phyloP scores from a whole-genome alignment of 2,113 vertebrate genomes.

The Manacus vitellinus region DNA sequence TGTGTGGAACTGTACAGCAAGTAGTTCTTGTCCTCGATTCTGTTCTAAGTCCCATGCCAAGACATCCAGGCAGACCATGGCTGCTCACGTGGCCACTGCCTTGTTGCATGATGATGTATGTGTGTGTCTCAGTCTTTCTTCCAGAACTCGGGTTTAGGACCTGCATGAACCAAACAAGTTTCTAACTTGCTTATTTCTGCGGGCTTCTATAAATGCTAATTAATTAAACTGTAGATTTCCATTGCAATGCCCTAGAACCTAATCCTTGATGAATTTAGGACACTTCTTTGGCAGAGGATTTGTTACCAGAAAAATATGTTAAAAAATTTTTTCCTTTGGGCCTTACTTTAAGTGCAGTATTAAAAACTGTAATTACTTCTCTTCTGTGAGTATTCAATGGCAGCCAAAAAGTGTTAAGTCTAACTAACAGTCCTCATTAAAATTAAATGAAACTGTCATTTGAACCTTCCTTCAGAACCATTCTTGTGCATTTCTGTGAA shows the following conservation, averaged over 20 bases:
- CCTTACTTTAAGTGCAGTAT: background rate
- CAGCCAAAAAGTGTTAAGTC: background rate
- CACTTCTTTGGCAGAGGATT: background rate
- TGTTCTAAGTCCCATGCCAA: fast-evolving
- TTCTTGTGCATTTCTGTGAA: background rate
- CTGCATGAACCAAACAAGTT: background rate
- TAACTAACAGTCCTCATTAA: background rate
- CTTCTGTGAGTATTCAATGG: background rate
- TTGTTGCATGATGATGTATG: fast-evolving
- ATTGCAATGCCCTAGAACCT: background rate
- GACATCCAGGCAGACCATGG: background rate
- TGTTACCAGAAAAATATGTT: background rate
- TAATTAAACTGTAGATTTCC: background rate
- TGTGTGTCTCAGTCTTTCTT: fast-evolving
- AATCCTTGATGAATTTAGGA: background rate
- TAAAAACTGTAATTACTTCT: background rate
- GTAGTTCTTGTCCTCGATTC: background rate
- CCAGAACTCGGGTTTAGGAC: background rate
- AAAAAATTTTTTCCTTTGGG: background rate
- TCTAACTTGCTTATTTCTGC: background rate
- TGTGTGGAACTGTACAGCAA: fast-evolving
- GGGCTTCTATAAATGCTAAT: background rate
- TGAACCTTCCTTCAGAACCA: background rate
- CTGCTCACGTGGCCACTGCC: fast-evolving
- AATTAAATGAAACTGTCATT: background rate